Evolutionary conservation across 1,140 invertebrate genomes (phyloP), one percentile per base, ranked within the genome.

Genomic region (Drosophila obscura): DNA sequence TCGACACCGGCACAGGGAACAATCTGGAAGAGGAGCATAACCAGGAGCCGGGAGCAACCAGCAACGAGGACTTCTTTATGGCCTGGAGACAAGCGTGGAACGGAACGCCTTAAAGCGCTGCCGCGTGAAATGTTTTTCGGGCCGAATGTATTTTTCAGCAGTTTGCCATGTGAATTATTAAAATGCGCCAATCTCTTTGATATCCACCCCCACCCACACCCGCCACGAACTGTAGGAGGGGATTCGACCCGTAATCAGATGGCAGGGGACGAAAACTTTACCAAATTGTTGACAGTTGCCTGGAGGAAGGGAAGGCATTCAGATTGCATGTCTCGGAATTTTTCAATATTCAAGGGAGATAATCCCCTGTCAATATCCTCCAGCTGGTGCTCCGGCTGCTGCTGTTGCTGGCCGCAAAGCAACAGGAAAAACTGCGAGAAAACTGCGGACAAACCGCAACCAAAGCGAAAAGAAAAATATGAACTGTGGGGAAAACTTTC

Each of bases 401-500:
- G 31, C 31, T 31, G 41, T 13, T 60, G 44, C 59, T 51, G 48
- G 19, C 51, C 52, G 41, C 51, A 67, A 77, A 57, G 58, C 73
- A 77, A 58, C 73, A 55, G 57, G 64, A 57, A 60, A 77, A 74
- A 35, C 24, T 69, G 16, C 35, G 39, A 22, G 50, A 48, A 48
- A 59, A 31, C 46, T 72, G 55, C 66, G 71, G 46, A 16, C n/a
- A 28, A 76, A 35, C 75, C 71, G 61, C 39, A 31, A 45, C 16
- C 15, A 62, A 55, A 80, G 55, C 61, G 48, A 56, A 65, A 73
- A 69, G 63, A 68, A 80, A 84, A 85, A 87, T 78, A 82, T 75
- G 69, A 82, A 74, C 65, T 72, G 77, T 52, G 69, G 77, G 71
- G 49, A 75, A 75, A 87, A 82, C 74, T 87, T 87, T 76, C 57